These are phyloP conservation scores for Ochotona curzoniae DNA, from an alignment of 2,113 vertebrate genomes.

Conservation along the genomic window DNA sequence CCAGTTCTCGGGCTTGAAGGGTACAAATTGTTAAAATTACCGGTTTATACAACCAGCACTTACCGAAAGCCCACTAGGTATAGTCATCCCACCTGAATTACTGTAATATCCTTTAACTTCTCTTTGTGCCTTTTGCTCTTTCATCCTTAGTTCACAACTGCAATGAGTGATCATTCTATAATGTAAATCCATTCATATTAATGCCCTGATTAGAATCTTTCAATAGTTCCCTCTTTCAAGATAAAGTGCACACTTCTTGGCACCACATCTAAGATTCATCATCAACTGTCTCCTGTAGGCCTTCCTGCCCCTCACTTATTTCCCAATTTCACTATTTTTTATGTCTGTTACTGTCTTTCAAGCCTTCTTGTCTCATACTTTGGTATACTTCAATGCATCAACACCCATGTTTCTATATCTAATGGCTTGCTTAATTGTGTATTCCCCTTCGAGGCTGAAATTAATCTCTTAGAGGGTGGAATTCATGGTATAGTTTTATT, in stretches of 20 bases:
- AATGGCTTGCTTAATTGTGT: background rate
- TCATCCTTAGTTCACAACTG: background rate
- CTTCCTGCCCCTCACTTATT: background rate
- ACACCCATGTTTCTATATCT: background rate
- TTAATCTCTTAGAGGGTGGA: background rate
- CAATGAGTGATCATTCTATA: background rate
- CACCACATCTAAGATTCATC: background rate
- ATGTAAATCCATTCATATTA: background rate
- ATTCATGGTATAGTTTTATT: background rate
- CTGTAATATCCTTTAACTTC: background rate
- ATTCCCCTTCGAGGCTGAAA: background rate
- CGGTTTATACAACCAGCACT: slow-evolving; percentile 11
- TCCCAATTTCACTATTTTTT: background rate
- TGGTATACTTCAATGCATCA: background rate
- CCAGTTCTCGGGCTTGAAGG: slow-evolving; percentile 1
- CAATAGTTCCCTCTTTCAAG: background rate
- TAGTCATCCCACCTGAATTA: background rate
- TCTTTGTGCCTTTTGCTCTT: background rate
- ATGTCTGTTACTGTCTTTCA: background rate
- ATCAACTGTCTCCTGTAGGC: background rate
- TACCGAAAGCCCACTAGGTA: background rate
- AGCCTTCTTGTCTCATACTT: background rate
- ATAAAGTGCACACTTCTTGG: background rate
- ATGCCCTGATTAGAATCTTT: background rate
- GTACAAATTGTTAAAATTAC: slow-evolving; percentile 33